These are phyloP conservation scores for Pantherophis alleghaniensis DNA, from an alignment of 2,797 vertebrate genomes.

Conservation along the genomic window DNA sequence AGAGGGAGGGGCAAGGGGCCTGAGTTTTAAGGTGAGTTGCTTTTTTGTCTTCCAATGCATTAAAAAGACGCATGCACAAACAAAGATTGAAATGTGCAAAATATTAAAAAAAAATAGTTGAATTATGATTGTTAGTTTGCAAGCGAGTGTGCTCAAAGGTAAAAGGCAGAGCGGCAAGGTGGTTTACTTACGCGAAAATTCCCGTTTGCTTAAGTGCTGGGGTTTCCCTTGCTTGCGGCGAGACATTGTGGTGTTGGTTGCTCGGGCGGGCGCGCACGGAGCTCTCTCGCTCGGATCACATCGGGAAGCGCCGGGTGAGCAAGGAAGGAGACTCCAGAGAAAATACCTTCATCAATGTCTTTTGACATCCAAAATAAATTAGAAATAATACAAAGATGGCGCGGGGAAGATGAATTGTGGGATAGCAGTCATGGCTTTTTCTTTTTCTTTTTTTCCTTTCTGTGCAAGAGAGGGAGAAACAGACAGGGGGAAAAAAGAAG, in stretches of 20 bases:
- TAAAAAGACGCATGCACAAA: background rate
- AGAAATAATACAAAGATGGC: slow-evolving; percentile 99
- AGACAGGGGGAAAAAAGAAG: slow-evolving; percentile 40
- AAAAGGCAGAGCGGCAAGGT: slow-evolving; percentile 41
- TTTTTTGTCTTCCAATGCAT: background rate
- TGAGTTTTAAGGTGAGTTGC: slow-evolving; percentile 15
- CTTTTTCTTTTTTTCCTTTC: slow-evolving; percentile 34
- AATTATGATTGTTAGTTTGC: slow-evolving; percentile 40
- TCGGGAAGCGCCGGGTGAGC: slow-evolving; percentile 93
- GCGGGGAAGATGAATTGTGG: slow-evolving; percentile 97
- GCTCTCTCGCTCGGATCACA: slow-evolving; percentile 88
- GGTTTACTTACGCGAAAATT: slow-evolving; percentile 96
- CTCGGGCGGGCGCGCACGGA: slow-evolving; percentile 75
- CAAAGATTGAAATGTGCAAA: background rate
- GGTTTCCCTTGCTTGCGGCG: slow-evolving; percentile 99
- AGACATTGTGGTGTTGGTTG: slow-evolving; percentile 90
- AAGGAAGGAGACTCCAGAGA: slow-evolving; percentile 92
- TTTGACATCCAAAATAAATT: slow-evolving; percentile 98
- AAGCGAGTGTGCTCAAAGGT: slow-evolving; percentile 39
- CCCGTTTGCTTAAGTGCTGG: slow-evolving; percentile 99
- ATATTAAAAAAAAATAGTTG: background rate
- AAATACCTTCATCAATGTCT: slow-evolving; percentile 98
- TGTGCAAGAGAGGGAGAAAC: slow-evolving; percentile 64
- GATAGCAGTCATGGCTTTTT: slow-evolving; percentile 96
- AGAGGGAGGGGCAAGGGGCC: background rate